Base-by-base conservation (phyloP, 2,113 vertebrate species). In the Dipodomys ordii region DNA sequence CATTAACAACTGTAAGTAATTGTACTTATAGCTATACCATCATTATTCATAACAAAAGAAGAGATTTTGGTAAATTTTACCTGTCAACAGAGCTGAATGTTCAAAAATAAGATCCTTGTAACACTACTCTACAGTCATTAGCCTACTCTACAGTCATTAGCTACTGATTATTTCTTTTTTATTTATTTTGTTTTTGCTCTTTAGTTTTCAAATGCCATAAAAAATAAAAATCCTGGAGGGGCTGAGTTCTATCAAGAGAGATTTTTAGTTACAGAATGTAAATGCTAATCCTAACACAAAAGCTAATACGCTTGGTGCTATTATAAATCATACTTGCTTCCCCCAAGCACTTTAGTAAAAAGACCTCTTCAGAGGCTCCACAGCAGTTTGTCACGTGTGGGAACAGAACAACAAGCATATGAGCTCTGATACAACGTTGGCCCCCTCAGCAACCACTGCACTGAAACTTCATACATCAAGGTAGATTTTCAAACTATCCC, bases 11-110 rank as follows among this genome's bases (percentile, higher is more conserved):
- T 39, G 35, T 44, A 74, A 62, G 53, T 39, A 27, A 65, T 57
- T 77, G 68, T 71, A 80, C 49, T 74, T 79, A 90, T 88, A 87
- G 19, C 49, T 13, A 71, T 32, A 60, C 78, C 22, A 72, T 13
- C 57, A 49, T 81, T 71, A 16, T 39, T 77, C 60, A 73, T 6
- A 92, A 11, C 13, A 46, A 78, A 67, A 89, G 80, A 39, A 19
- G 6, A 85, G n/a, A 85, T 84, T 19, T 84, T 44, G 68, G 62
- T 85, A 86, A 76, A 77, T 81, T 92, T 94, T n/a, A 90, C 28
- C 32, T 53, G 49, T 28, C 39, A 23, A 53, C 13, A n/a, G 22
- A 81, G 68, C 35, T 62, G 22, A 93, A 92, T 25, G 23, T 89
- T 86, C 90, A 78, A 76, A 86, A 84, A 60, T 57, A 22, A 92